phyloP scores from a whole-genome alignment of 1,140 invertebrate species.

The Drosophila takahashii region DNA sequence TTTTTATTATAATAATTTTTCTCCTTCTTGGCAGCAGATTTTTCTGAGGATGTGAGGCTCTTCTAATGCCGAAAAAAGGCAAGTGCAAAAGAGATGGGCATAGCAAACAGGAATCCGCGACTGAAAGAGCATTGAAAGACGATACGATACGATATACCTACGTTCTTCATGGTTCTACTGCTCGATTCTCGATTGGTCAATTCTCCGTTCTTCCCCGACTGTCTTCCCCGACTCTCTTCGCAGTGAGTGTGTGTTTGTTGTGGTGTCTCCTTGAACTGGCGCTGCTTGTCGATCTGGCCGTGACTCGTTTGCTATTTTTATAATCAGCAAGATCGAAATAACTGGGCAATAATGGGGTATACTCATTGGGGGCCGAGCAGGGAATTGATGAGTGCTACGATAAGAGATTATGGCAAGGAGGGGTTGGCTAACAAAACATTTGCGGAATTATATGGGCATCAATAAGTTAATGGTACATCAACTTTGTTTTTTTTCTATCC shows the following conservation, averaged over 20 bases:
- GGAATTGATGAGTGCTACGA: slow-evolving; percentile 5
- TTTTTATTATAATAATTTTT: slow-evolving; percentile 78
- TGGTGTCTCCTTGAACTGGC: slow-evolving; percentile 56
- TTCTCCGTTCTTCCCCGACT: slow-evolving; percentile 17
- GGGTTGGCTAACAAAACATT: slow-evolving; percentile 11
- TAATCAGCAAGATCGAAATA: slow-evolving; percentile 56
- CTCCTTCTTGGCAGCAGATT: slow-evolving; percentile 48
- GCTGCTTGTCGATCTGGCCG: slow-evolving; percentile 61
- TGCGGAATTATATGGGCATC: slow-evolving; percentile 10
- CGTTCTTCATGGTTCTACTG: slow-evolving; percentile 34
- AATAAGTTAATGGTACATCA: slow-evolving; percentile 14
- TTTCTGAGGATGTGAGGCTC: slow-evolving; percentile 40
- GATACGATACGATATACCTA: slow-evolving; percentile 53
- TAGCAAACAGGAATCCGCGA: slow-evolving; percentile 53
- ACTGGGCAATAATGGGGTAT: slow-evolving; percentile 31
- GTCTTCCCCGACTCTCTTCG: neutral
- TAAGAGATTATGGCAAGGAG: slow-evolving; percentile 2
- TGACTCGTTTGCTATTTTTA: slow-evolving; percentile 82
- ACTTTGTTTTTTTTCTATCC: neutral
- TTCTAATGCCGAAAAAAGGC: slow-evolving; percentile 61
- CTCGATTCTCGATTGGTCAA: slow-evolving; percentile 37
- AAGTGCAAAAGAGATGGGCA: neutral
- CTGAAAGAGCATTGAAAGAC: slow-evolving; percentile 40
- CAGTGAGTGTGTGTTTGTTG: slow-evolving; percentile 6
- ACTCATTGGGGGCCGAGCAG: slow-evolving; percentile 18